Evolutionary conservation across 2,797 vertebrate species (phyloP).

Genomic region (Uromys caudimaculatus): DNA sequence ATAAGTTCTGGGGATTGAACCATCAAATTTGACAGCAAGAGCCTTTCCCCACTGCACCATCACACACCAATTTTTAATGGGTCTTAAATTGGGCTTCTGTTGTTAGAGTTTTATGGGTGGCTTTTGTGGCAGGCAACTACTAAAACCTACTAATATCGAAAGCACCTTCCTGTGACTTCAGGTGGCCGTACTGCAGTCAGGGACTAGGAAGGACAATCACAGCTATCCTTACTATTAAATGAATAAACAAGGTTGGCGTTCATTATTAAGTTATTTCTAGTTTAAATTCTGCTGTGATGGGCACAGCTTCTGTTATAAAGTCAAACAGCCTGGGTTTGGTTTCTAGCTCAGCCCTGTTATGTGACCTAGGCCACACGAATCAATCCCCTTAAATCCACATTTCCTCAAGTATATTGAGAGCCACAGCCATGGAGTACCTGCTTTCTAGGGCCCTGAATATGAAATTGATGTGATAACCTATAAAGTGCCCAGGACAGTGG

Average conservation of each 20-base stretch:
- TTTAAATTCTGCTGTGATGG: neutral
- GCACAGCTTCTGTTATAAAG: neutral
- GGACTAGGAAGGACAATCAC: neutral
- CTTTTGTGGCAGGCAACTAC: neutral
- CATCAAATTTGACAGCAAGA: neutral
- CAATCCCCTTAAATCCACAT: neutral
- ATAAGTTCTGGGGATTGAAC: neutral
- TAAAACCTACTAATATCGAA: neutral
- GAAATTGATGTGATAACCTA: neutral
- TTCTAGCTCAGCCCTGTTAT: neutral
- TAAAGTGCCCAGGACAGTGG: neutral
- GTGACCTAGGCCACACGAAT: neutral
- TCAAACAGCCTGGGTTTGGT: neutral
- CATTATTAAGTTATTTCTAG: constrained; percentile 1
- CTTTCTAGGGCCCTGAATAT: neutral
- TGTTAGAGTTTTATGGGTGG: neutral
- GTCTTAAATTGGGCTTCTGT: neutral
- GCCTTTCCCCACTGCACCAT: neutral
- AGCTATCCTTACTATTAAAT: neutral
- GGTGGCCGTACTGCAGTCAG: neutral
- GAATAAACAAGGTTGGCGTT: neutral
- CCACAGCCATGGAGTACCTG: neutral
- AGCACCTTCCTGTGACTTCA: neutral
- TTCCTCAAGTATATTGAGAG: neutral
- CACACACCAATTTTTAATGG: neutral